phyloP scores from a whole-genome alignment of 2,888 invertebrate species.

The Callimorpha dominula region DNA sequence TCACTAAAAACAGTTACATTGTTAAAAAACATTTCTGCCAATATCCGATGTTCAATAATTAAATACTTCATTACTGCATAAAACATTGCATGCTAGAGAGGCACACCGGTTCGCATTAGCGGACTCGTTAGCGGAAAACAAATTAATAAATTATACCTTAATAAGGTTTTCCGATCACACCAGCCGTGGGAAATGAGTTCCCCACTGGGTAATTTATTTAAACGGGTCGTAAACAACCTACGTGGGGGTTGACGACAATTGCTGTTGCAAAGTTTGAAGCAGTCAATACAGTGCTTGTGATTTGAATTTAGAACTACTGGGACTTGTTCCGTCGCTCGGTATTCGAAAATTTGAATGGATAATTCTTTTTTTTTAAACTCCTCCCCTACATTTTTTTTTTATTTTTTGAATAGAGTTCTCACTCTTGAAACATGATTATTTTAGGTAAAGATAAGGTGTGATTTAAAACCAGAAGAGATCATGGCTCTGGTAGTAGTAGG shows the following conservation, averaged over 20 bases:
- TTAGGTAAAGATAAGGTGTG: no score
- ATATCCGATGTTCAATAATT: slow-evolving; percentile 33
- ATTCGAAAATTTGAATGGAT: not conserved
- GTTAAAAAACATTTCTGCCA: slow-evolving; percentile 8
- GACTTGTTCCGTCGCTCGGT: not conserved
- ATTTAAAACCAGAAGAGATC: no score
- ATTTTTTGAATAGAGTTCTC: no score
- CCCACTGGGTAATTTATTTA: slow-evolving; percentile 52
- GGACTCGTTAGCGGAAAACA: slow-evolving; percentile 80
- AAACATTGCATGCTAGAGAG: slow-evolving; percentile 63
- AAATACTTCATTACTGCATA: slow-evolving; percentile 61
- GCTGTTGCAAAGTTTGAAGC: slow-evolving; percentile 31
- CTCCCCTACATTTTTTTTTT: not conserved
- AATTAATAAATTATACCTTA: slow-evolving; percentile 81
- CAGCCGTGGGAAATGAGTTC: slow-evolving; percentile 73
- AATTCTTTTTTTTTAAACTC: not conserved
- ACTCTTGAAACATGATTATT: not conserved
- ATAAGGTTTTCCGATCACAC: slow-evolving; percentile 70
- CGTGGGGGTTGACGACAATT: slow-evolving; percentile 44
- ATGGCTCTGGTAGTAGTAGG: no score
- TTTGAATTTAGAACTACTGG: slow-evolving; percentile 20
- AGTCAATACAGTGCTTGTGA: slow-evolving; percentile 13
- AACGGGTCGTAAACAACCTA: slow-evolving; percentile 50
- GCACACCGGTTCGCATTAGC: slow-evolving; percentile 69
- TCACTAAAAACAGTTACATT: slow-evolving; percentile 18